Conservation (phyloP, 2,888 invertebrate species). For the Pelosia muscerda region DNA sequence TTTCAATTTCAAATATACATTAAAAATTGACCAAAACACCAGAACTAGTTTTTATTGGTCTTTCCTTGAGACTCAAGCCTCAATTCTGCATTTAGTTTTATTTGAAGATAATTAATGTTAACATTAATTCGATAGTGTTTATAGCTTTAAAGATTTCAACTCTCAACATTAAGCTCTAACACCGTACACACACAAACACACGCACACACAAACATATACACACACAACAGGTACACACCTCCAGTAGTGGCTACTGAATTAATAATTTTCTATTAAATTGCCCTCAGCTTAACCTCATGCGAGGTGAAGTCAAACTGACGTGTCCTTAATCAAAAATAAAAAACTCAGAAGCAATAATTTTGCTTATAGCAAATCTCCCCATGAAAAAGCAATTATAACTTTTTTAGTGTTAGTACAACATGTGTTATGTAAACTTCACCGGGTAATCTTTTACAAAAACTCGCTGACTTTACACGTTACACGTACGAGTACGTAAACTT, state of each 20-base stretch:
- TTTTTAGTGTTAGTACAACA: conserved; percentile 19
- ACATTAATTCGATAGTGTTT: neutral
- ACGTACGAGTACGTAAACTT: conserved; percentile 26
- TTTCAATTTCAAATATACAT: neutral
- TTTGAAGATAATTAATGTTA: neutral
- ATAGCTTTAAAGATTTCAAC: too few species aligned
- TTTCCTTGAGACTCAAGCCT: too few species aligned
- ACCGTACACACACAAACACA: too few species aligned
- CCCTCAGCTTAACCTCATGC: too few species aligned
- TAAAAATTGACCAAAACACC: neutral
- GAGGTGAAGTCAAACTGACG: too few species aligned
- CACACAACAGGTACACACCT: neutral
- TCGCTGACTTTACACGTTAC: conserved; percentile 28
- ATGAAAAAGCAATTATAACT: conserved; percentile 32
- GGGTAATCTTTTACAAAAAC: conserved; percentile 27
- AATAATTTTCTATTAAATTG: neutral
- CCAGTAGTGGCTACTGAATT: neutral
- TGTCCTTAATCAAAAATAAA: too few species aligned
- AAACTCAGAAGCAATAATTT: neutral
- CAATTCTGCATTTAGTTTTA: neutral
- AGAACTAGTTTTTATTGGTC: neutral
- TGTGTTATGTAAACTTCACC: conserved; percentile 30
- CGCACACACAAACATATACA: too few species aligned
- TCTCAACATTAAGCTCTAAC: too few species aligned
- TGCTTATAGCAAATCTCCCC: neutral